Percentiles rank a stretch among this genome's conserved stretches.
These are phyloP conservation scores for Julus scanicus DNA, from an alignment of 2,888 invertebrate genomes.

Conservation along the genomic window DNA sequence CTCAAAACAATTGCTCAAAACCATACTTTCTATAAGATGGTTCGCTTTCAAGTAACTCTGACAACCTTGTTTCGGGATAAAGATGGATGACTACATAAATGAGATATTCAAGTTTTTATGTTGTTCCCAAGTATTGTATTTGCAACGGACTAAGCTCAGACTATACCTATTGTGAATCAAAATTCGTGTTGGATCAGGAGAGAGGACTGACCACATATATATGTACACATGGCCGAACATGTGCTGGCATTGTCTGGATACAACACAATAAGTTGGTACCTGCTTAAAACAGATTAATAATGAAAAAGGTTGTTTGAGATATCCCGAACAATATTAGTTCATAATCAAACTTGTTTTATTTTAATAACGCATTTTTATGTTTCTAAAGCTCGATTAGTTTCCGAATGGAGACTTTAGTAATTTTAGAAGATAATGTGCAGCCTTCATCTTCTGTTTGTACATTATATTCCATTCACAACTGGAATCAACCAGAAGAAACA, in stretches of 20 bases:
- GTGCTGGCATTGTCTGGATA: neutral
- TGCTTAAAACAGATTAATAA: neutral
- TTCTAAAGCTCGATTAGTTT: too few relatives aligned
- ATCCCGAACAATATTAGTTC: too few relatives aligned
- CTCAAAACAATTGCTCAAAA: neutral
- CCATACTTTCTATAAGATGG: neutral
- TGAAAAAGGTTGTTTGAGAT: neutral
- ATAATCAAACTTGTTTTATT: too few relatives aligned
- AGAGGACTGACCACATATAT: neutral
- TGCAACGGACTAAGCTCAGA: neutral
- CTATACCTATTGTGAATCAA: neutral
- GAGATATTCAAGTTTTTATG: slow-evolving; percentile 5
- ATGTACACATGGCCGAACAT: neutral
- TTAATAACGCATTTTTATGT: too few relatives aligned
- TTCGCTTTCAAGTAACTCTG: neutral
- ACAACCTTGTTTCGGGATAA: neutral
- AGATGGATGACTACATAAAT: slow-evolving; percentile 30
- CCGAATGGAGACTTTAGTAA: too few relatives aligned
- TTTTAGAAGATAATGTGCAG: too few relatives aligned
- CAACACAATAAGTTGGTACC: neutral
- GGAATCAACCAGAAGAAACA: too few relatives aligned
- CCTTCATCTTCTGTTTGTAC: too few relatives aligned
- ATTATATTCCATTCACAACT: too few relatives aligned
- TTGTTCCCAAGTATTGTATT: neutral
- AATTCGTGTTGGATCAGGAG: neutral